Evolutionary conservation across 2,113 vertebrate genomes (phyloP).

Genomic region (Pseudorhombus dupliciocellatus): DNA sequence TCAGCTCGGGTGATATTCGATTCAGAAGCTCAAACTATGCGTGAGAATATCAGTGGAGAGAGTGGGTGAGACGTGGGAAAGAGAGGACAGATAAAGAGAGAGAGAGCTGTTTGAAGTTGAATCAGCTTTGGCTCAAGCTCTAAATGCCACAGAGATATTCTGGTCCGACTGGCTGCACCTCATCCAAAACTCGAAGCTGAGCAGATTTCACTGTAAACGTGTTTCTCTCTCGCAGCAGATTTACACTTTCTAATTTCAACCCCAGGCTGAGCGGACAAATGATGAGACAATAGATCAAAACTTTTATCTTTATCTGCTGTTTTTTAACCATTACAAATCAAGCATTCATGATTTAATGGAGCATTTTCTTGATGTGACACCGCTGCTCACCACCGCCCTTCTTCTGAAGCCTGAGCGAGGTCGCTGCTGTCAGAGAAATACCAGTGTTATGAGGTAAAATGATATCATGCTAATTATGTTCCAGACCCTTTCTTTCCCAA

Average conservation of each 20-base stretch:
- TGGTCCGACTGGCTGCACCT: constrained; percentile 30
- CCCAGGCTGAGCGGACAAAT: not conserved
- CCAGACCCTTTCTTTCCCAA: too few species aligned
- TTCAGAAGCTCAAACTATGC: not conserved
- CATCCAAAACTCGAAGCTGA: constrained; percentile 25
- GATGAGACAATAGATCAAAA: not conserved
- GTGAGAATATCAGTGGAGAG: not conserved
- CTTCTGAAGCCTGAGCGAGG: not conserved
- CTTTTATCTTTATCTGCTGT: not conserved
- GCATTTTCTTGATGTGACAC: not conserved
- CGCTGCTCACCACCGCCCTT: not conserved
- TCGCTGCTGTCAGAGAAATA: too few species aligned
- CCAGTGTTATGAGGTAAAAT: too few species aligned
- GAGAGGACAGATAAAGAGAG: constrained; percentile 10
- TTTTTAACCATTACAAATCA: not conserved
- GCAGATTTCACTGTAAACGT: constrained; percentile 31
- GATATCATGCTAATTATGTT: too few species aligned
- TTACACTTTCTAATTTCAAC: constrained; percentile 2
- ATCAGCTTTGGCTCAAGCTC: constrained; percentile 39
- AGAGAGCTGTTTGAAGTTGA: constrained; percentile 24
- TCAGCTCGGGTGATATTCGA: not conserved
- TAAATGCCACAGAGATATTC: constrained; percentile 56
- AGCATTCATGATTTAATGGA: not conserved
- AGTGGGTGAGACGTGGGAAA: constrained; percentile 18
- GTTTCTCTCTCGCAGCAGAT: constrained; percentile 8